These are phyloP conservation scores for Lysandra coridon DNA, from an alignment of 2,888 invertebrate genomes.

Conservation along the genomic window DNA sequence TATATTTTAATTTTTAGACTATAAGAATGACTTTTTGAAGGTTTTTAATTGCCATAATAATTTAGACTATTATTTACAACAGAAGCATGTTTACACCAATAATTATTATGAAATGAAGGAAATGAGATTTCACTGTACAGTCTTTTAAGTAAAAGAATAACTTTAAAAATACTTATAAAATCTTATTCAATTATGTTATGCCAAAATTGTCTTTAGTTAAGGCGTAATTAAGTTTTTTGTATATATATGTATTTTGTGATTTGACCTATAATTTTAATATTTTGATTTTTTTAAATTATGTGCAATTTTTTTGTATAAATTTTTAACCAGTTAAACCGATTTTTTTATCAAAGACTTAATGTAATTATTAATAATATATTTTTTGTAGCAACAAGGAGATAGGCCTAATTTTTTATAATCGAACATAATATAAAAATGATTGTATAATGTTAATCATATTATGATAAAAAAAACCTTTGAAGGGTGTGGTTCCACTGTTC, in stretches of 20 bases:
- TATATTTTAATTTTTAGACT: background rate
- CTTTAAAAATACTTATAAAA: background rate
- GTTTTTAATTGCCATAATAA: background rate
- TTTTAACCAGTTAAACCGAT: background rate
- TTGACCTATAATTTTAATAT: background rate
- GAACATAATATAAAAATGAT: constrained; percentile 16
- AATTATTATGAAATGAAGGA: too few species aligned
- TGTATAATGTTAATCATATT: background rate
- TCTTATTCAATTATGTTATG: background rate
- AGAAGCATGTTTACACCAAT: background rate
- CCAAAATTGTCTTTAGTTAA: background rate
- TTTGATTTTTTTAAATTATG: background rate
- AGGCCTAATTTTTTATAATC: constrained; percentile 23
- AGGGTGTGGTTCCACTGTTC: background rate
- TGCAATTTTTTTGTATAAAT: background rate
- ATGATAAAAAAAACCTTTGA: background rate
- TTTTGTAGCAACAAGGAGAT: background rate
- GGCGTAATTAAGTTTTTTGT: background rate
- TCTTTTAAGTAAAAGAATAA: background rate
- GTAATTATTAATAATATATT: constrained; percentile 9
- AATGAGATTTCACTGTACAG: background rate
- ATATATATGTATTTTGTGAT: background rate
- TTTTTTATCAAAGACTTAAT: background rate
- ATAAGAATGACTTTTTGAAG: background rate
- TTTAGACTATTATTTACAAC: background rate